Conservation (phyloP, 2,797 vertebrate species). For the Siniperca undulata region DNA sequence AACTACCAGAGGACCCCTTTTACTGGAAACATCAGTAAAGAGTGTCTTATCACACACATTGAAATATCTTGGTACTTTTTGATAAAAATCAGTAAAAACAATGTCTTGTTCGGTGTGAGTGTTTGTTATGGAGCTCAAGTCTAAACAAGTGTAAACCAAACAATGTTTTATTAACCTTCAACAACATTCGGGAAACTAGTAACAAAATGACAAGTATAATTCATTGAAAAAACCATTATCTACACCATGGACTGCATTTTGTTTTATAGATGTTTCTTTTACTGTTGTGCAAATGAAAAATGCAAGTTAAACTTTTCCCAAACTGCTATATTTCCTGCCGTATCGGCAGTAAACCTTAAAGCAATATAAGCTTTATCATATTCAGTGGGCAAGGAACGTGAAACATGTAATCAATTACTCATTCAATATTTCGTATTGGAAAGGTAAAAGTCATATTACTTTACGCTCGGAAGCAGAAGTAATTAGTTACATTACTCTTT, state of each 20-base stretch:
- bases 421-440: background rate
- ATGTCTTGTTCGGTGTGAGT: no score
- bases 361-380: background rate
- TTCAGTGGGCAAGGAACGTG: background rate
- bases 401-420: background rate
- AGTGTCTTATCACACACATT: background rate
- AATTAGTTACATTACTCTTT: no score
- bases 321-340: no score
- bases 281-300: background rate
- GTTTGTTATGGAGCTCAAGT: background rate
- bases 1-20: background rate
- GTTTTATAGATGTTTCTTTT: background rate
- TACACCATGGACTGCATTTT: background rate
- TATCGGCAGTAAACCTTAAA: background rate
- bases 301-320: background rate
- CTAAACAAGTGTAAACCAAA: background rate
- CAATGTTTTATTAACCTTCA: background rate
- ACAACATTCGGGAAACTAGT: background rate
- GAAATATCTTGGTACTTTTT: background rate
- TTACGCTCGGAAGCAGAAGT: background rate
- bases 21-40: background rate
- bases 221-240: background rate
- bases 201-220: background rate
- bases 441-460: background rate
- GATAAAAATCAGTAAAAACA: no score